Percentiles rank a stretch among this genome's conserved stretches.
Conservation (phyloP, 2,113 vertebrate genomes). For the Dasyprocta punctata region DNA sequence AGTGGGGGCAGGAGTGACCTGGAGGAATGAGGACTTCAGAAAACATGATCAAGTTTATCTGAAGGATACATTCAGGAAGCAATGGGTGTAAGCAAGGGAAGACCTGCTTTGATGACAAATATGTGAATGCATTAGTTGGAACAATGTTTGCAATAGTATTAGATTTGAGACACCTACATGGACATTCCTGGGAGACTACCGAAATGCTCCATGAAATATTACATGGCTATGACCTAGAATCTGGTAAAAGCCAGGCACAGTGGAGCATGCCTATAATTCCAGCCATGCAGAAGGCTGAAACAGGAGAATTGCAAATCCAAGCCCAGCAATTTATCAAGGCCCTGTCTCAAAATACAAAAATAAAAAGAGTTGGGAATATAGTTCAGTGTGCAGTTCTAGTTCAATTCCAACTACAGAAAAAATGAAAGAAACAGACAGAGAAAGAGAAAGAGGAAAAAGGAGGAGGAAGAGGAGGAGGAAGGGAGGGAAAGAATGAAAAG, state of each 20-base stretch:
- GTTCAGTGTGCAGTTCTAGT: not conserved
- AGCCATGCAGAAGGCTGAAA: not conserved
- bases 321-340: not conserved
- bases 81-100: not conserved
- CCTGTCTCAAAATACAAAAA: not conserved
- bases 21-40: not conserved
- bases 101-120: not conserved
- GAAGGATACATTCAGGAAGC: not conserved
- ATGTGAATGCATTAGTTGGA: not conserved
- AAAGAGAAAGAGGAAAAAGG: not conserved
- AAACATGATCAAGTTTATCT: not conserved
- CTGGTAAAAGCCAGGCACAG: not conserved
- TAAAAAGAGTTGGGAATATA: not conserved
- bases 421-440: not conserved
- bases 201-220: not conserved
- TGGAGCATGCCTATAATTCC: not conserved
- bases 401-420: not conserved
- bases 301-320: not conserved
- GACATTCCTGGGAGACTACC: not conserved
- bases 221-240: not conserved
- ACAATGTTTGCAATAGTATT: not conserved
- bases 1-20: not conserved
- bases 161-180: not conserved
- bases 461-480: not conserved
- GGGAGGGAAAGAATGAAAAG: not conserved